These are phyloP conservation scores for Ariolimax columbianus DNA, from an alignment of 2,888 invertebrate species.

Conservation along the genomic window DNA sequence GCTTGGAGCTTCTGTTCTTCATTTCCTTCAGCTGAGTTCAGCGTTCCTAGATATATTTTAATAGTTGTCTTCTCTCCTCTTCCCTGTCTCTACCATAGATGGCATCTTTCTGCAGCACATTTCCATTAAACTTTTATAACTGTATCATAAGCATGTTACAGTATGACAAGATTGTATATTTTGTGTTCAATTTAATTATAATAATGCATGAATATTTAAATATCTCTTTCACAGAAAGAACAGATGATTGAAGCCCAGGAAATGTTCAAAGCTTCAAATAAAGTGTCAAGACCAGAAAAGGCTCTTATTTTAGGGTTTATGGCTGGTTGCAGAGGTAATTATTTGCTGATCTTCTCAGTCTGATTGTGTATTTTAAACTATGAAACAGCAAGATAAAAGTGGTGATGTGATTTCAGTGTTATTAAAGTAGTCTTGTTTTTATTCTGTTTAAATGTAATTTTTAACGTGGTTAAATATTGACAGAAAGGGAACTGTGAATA, in stretches of 20 bases:
- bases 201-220: too few species aligned
- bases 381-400: not conserved
- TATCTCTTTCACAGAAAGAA: conserved; percentile 85
- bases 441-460: too few species aligned
- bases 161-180: not conserved
- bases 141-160: too few species aligned
- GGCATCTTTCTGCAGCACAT: too few species aligned
- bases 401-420: not conserved
- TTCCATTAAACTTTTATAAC: too few species aligned
- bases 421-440: not conserved
- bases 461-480: too few species aligned
- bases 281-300: conserved; percentile 96
- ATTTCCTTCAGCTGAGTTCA: too few species aligned
- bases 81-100: too few species aligned
- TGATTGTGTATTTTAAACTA: not conserved
- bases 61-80: too few species aligned
- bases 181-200: not conserved
- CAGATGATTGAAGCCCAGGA: conserved; percentile 98
- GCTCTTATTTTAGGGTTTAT: conserved; percentile 98
- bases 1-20: not conserved
- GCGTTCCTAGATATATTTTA: too few species aligned
- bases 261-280: conserved; percentile 97
- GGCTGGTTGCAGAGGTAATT: conserved; percentile 94
- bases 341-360: not conserved
- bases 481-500: too few species aligned